These are phyloP conservation scores for Aegithalos caudatus DNA, from an alignment of 2,113 vertebrate species.

Conservation along the genomic window DNA sequence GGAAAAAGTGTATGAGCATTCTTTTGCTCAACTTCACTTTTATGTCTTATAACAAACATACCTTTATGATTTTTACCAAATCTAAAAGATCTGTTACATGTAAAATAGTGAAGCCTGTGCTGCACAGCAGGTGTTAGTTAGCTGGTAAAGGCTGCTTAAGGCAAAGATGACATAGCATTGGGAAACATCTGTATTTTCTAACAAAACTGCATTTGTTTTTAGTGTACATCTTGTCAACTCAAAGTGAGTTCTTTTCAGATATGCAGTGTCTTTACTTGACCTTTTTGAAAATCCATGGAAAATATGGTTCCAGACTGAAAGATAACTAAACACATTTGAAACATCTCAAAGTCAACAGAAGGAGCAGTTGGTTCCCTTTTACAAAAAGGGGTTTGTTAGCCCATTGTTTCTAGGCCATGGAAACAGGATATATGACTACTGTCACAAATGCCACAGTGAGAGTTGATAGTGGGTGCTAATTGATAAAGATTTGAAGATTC, in stretches of 20 bases:
- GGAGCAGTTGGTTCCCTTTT: neutral
- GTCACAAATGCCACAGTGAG: neutral
- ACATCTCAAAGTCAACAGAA: neutral
- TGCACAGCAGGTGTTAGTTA: neutral
- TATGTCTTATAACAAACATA: neutral
- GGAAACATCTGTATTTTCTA: neutral
- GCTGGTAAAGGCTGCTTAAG: neutral
- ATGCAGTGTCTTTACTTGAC: neutral
- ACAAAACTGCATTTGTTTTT: neutral
- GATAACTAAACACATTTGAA: neutral
- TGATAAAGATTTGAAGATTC: neutral
- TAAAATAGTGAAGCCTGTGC: neutral
- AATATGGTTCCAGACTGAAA: neutral
- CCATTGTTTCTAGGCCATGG: neutral
- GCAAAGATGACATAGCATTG: neutral
- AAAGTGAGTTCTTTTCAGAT: neutral
- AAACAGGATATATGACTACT: neutral
- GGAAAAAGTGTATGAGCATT: neutral
- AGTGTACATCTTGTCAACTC: neutral
- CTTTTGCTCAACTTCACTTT: neutral
- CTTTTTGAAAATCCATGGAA: neutral
- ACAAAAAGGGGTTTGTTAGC: neutral
- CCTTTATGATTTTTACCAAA: neutral
- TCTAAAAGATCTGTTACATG: neutral
- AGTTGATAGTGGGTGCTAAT: neutral